Evolutionary conservation across 2,888 invertebrate genomes (phyloP).

Genomic region (Trissolcus brochymenae): DNA sequence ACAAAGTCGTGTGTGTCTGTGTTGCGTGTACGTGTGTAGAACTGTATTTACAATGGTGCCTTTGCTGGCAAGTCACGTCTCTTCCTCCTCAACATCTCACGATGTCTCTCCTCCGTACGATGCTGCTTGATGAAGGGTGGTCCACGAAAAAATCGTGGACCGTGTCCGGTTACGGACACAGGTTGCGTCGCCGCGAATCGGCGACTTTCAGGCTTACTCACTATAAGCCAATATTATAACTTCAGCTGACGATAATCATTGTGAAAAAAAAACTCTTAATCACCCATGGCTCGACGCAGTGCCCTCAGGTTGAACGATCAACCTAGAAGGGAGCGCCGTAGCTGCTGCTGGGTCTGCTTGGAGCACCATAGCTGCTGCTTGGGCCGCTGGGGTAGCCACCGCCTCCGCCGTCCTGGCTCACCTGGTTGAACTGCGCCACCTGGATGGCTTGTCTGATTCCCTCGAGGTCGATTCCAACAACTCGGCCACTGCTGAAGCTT

Average conservation of each 20-base stretch:
- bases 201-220: conserved; percentile 6
- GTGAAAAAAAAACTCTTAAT: conserved; percentile 1
- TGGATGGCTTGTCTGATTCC: conserved; percentile 92
- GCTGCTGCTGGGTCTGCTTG: conserved; percentile 78
- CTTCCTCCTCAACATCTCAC: conserved; percentile 44
- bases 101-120: conserved; percentile 34
- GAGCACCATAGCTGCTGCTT: conserved; percentile 77
- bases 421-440: conserved; percentile 89
- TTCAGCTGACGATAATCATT: background rate
- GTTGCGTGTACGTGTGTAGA: conserved; percentile 45
- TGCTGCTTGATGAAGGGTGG: conserved; percentile 55
- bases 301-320: conserved; percentile 1
- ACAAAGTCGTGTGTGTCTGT: conserved; percentile 60
- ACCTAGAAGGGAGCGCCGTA: conserved; percentile 61
- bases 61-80: conserved; percentile 70
- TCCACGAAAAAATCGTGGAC: conserved; percentile 44
- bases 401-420: conserved; percentile 77
- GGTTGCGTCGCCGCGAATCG: conserved; percentile 59
- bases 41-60: conserved; percentile 73
- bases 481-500: conserved; percentile 80
- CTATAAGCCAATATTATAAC: too few relatives aligned
- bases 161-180: conserved; percentile 28
- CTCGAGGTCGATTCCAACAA: conserved; percentile 90
- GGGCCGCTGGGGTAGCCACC: conserved; percentile 76
- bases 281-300: background rate